Base-by-base conservation (phyloP, 2,888 invertebrate genomes). In the Fissipunctia ypsillon region DNA sequence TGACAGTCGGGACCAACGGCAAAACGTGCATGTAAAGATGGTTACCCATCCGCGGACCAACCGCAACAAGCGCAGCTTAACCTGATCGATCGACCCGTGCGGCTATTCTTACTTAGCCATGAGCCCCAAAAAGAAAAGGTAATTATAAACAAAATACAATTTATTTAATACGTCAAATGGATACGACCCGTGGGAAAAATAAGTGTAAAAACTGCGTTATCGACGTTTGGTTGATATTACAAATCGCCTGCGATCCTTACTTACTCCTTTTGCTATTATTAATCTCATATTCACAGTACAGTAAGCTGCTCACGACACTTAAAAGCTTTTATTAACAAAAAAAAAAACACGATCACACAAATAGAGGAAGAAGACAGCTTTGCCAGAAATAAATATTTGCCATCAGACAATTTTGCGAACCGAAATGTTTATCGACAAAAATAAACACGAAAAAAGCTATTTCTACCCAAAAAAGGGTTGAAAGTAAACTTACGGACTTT, bases 381-480 rank as follows among this genome's bases (percentile, higher is more conserved):
- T 22, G 28, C 25, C 64, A 68, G 50, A 68, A 60, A 78, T 65
- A 78, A 78, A 73, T 78, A 78, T 78, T 78, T 78, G 68, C 73
- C 22, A 54, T 68, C 79, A 73, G 54, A 78, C 66, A 72, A 78
- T 73, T 78, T 78, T 65, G 78, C 25, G 66, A 67, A 50, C 78
- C 57, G 43, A 65, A 78, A 73, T 68, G 79, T 79, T 78, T 69
- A 68, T 65, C 73, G 68, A 56, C 31, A 56, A 79, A 68, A 79
- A 69, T 78, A 79, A 79, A 73, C 45, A 78, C 63, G 79, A 61
- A 56, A 78, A 78, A 38, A 50, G 68, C 31, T 52, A 38, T 69
- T 79, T 73, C 68, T 76, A 41, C 61, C 69, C 52, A 45, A 65
- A 74, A 77, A 78, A 64, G 78, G 78, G 78, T 78, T 79, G 48